These are phyloP conservation scores for Diabrotica virgifera DNA, from an alignment of 1,140 invertebrate species.

Conservation along the genomic window DNA sequence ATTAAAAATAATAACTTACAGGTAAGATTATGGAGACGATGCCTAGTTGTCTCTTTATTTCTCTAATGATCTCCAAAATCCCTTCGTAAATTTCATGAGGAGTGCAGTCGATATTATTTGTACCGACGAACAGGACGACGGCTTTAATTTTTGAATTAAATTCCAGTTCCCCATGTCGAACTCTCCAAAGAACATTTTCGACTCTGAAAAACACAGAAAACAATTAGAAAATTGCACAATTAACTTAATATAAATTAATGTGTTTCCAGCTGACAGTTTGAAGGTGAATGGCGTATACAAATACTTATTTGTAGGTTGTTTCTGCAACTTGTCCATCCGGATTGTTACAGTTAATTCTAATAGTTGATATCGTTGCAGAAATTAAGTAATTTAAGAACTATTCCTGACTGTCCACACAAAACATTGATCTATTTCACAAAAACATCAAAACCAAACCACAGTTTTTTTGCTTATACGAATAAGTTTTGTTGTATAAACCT, in stretches of 20 bases:
- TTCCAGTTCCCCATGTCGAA: conserved; percentile 70
- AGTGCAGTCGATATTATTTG: conserved; percentile 63
- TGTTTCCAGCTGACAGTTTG: background rate
- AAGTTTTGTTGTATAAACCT: no score
- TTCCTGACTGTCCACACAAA: no score
- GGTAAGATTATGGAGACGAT: conserved; percentile 61
- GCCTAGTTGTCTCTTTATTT: conserved; percentile 55
- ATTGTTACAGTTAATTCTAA: no score
- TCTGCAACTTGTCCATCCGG: no score
- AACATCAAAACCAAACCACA: no score
- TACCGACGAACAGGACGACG: conserved; percentile 67
- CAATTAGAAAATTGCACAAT: conserved; percentile 8
- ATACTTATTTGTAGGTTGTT: no score
- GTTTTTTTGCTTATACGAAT: no score
- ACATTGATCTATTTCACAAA: no score
- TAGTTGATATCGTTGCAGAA: no score
- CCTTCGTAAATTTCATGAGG: conserved; percentile 64
- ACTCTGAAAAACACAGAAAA: conserved; percentile 46
- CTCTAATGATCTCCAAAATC: conserved; percentile 60
- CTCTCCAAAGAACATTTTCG: conserved; percentile 70
- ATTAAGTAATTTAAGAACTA: no score
- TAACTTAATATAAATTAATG: background rate
- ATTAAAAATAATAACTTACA: conserved; percentile 49
- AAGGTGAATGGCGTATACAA: background rate
- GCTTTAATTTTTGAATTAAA: conserved; percentile 63